Base-by-base conservation (phyloP, 2,888 invertebrate genomes). In the Thereva nobilitata region DNA sequence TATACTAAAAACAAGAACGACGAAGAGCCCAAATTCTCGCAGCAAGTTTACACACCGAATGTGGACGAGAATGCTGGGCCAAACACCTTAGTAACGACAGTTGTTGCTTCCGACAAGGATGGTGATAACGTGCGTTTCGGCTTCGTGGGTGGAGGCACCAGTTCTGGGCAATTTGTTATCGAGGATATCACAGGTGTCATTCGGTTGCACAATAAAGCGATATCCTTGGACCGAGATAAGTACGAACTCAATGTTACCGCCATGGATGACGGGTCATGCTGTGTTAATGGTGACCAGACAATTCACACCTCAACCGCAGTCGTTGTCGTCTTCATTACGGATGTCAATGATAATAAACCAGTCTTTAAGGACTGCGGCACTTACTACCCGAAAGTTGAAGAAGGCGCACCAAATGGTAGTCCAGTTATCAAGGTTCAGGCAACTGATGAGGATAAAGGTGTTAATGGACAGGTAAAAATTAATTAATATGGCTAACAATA, bases 1-100 rank as follows among this genome's bases (percentile, higher is more conserved):
- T 96, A 96, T 77, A 97, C 97, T n/a, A 95, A 95, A 76, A 97
- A 97, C 77, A 96, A 96, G 81, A 97, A 97, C 81, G 97, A 97
- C 77, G 97, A 97, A 81, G 93, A 95, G 76, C 97, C 97, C 0
- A 95, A 95, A 79, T 96, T 96, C 79, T 95, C 95, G 0, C 96
- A 96, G 76, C 95, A 95, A 83, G 95, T 96, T 3, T 96, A 96
- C 80, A 95, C 95, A 2, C 95, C 96, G 0, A 96, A 95, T 80
- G 95, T 96, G 1, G 95, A 95, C 77, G 96, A 96, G 80, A 95
- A 95, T 79, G 95, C 95, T 7, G 95, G 95, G 0, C 93, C 95
- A 0, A 95, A 95, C 76, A 96, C 97, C 4, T 83, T 97, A 53
- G 96, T 97, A 0, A 97, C 97, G 5, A 97, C 97, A 0, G 95